Evolutionary conservation across 1,140 invertebrate genomes (phyloP).

Genomic region (Akabosia matsudoensis): DNA sequence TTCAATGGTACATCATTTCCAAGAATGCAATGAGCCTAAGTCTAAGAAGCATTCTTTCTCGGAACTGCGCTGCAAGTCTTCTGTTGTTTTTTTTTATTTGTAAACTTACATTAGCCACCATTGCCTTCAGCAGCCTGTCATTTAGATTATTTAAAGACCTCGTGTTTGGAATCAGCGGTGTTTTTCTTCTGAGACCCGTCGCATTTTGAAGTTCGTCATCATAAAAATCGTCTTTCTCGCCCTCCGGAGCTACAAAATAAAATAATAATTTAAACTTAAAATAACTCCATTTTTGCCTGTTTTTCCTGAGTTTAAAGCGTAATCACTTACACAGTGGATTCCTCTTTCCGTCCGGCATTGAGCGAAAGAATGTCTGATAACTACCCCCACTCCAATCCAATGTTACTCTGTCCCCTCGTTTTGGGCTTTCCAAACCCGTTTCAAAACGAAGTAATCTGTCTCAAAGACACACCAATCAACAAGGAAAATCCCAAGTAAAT

Average conservation of each 20-base stretch:
- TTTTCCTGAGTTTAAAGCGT: background rate
- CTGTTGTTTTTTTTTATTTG: too few relatives aligned
- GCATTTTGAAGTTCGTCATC: background rate
- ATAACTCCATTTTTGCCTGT: background rate
- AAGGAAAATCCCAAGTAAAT: too few relatives aligned
- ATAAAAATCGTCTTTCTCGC: slow-evolving; percentile 10
- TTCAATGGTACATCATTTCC: too few relatives aligned
- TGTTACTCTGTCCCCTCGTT: too few relatives aligned
- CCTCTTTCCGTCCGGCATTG: slow-evolving; percentile 16
- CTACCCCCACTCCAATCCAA: too few relatives aligned
- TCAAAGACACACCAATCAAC: too few relatives aligned
- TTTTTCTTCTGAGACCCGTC: background rate
- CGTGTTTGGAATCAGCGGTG: background rate
- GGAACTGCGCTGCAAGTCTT: too few relatives aligned
- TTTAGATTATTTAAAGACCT: background rate
- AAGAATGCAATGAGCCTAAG: too few relatives aligned
- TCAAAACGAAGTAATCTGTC: too few relatives aligned
- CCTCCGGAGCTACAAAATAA: background rate
- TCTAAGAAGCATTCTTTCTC: too few relatives aligned
- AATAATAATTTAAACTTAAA: background rate
- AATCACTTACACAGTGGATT: background rate
- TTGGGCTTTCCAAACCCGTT: too few relatives aligned
- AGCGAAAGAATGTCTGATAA: background rate
- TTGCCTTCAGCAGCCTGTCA: background rate
- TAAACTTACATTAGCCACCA: slow-evolving; percentile 14